A percentile compares a stretch with the other conserved stretches of the same genome.
These are phyloP conservation scores for Actinemys pallida DNA, from an alignment of 2,113 vertebrate genomes.

Conservation along the genomic window DNA sequence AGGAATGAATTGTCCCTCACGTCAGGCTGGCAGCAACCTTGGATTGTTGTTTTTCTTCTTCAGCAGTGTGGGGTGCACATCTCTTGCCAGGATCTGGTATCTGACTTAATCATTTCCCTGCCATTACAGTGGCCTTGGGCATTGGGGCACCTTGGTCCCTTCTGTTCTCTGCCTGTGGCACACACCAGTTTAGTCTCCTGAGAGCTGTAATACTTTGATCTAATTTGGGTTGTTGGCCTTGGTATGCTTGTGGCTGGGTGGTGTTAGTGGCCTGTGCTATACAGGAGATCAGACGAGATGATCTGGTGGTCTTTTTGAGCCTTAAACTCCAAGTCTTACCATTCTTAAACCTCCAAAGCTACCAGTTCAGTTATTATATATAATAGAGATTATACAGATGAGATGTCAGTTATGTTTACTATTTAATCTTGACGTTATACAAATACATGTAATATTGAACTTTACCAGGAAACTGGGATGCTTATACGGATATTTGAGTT, in stretches of 20 bases:
- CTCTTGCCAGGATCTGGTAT: not conserved
- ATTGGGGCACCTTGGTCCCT: not conserved
- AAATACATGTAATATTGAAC: not conserved
- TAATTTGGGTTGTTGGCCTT: not conserved
- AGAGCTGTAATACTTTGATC: not conserved
- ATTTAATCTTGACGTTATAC: not conserved
- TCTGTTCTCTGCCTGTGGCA: not conserved
- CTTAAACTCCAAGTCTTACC: not conserved
- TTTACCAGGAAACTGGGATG: not conserved
- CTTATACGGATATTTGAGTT: not conserved
- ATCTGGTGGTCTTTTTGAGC: not conserved
- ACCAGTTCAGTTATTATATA: not conserved
- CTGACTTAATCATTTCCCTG: not conserved
- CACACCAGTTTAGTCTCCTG: not conserved
- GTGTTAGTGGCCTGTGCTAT: not conserved
- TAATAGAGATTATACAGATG: not conserved
- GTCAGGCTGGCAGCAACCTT: not conserved
- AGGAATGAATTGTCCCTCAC: not conserved
- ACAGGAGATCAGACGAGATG: not conserved
- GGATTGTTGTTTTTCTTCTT: not conserved
- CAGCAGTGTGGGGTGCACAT: not conserved
- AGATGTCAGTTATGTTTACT: not conserved
- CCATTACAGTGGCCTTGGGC: not conserved
- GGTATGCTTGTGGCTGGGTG: not conserved
- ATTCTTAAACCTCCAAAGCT: not conserved